Evolutionary conservation across 2,113 vertebrate species (phyloP).

Genomic region (Uria aalge): DNA sequence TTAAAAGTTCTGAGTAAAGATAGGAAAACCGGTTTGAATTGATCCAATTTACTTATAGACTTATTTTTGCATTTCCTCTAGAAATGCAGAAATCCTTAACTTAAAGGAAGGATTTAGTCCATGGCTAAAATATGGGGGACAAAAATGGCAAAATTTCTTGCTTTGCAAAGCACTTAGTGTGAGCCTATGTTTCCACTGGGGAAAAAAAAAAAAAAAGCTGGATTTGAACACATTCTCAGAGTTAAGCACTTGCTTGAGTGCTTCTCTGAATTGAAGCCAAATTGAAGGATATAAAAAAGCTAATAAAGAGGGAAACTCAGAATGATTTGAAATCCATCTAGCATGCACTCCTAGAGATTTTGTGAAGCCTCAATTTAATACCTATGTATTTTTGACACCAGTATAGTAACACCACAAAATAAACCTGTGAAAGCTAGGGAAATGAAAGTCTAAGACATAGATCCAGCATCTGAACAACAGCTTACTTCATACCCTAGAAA

Average conservation of each 20-base stretch:
- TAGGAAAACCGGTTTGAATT: background rate
- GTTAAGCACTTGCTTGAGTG: background rate
- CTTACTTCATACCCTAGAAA: background rate
- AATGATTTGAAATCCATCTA: background rate
- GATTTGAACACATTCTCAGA: background rate
- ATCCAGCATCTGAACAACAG: background rate
- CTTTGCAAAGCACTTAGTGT: background rate
- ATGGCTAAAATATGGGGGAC: background rate
- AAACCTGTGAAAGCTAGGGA: background rate
- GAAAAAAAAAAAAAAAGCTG: background rate
- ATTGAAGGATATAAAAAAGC: background rate
- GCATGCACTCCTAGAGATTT: background rate
- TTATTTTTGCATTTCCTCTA: background rate
- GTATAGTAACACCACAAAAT: background rate
- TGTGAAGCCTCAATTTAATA: background rate
- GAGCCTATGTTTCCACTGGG: background rate
- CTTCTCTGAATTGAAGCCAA: background rate
- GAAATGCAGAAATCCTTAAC: background rate
- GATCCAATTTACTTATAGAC: background rate
- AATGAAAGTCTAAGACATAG: background rate
- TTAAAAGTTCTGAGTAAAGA: background rate
- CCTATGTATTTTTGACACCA: background rate
- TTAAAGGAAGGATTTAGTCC: background rate
- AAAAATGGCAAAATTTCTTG: background rate
- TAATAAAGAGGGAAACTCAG: background rate